Conservation (phyloP, 2,113 vertebrate genomes). For the Athene cunicularia region DNA sequence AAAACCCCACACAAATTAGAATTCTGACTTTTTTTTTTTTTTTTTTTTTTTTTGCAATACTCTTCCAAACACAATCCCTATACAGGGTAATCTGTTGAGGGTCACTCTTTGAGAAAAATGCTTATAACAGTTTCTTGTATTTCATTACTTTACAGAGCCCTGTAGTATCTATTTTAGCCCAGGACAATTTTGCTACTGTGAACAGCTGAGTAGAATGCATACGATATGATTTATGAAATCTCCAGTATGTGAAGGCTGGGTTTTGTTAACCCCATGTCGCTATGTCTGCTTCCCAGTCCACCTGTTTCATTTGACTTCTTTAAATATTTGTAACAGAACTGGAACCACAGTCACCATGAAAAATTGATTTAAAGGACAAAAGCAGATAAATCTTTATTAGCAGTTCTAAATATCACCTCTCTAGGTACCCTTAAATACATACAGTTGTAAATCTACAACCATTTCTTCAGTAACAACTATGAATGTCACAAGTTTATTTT, state of each 20-base stretch:
- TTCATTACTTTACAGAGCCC: background rate
- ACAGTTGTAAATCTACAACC: background rate
- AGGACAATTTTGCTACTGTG: background rate
- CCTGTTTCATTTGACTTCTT: background rate
- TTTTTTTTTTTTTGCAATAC: background rate
- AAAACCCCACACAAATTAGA: background rate
- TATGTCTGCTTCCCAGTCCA: background rate
- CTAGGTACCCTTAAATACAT: background rate
- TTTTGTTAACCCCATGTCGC: background rate
- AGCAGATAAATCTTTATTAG: background rate
- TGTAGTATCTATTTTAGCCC: background rate
- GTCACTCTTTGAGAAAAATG: background rate
- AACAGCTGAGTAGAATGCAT: background rate
- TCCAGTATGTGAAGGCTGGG: background rate
- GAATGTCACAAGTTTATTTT: background rate
- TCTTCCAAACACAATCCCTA: background rate
- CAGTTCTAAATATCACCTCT: background rate
- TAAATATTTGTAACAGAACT: slow-evolving; percentile 9
- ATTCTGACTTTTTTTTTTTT: background rate
- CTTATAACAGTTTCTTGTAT: background rate
- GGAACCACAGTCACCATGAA: background rate
- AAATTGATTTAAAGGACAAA: background rate
- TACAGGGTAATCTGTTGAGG: background rate
- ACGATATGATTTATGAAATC: background rate
- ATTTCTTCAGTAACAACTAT: background rate